phyloP scores from a whole-genome alignment of 1,140 invertebrate genomes.

The Pollicipes pollicipes region DNA sequence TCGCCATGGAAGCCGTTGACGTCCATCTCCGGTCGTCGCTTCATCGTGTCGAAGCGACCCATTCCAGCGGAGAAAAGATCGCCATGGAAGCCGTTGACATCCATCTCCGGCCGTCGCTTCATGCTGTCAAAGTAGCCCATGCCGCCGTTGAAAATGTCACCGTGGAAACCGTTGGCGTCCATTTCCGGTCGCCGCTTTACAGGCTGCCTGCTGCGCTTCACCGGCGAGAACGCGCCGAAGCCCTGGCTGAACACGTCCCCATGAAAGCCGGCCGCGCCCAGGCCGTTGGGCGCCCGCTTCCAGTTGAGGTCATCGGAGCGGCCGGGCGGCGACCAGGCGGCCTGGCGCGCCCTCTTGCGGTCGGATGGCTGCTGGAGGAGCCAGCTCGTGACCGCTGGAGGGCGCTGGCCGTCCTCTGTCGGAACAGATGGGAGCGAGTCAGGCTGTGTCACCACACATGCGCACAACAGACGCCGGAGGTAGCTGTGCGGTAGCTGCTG shows the following conservation, averaged over 20 bases:
- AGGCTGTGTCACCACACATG: too few relatives aligned
- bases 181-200: slow-evolving; percentile 29
- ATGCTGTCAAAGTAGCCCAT: slow-evolving; percentile 29
- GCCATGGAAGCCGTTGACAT: slow-evolving; percentile 29
- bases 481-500: too few relatives aligned
- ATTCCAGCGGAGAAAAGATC: slow-evolving; percentile 32
- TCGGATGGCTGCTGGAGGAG: too few relatives aligned
- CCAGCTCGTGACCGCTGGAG: too few relatives aligned
- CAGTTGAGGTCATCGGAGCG: too few relatives aligned
- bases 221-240: slow-evolving; percentile 20
- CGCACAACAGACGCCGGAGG: too few relatives aligned
- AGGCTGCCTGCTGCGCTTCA: slow-evolving; percentile 25
- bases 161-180: slow-evolving; percentile 27
- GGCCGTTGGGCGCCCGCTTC: too few relatives aligned
- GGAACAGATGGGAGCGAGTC: too few relatives aligned
- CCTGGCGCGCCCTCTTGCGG: too few relatives aligned
- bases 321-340: too few relatives aligned
- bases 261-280: slow-evolving; percentile 20
- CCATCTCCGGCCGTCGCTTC: slow-evolving; percentile 27
- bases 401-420: too few relatives aligned
- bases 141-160: slow-evolving; percentile 30
- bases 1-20: too few relatives aligned
- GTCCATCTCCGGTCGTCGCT: slow-evolving; percentile 24
- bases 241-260: slow-evolving; percentile 23
- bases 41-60: slow-evolving; percentile 26